phyloP scores from a whole-genome alignment of 2,888 invertebrate genomes.

The Diabrotica balteata region DNA sequence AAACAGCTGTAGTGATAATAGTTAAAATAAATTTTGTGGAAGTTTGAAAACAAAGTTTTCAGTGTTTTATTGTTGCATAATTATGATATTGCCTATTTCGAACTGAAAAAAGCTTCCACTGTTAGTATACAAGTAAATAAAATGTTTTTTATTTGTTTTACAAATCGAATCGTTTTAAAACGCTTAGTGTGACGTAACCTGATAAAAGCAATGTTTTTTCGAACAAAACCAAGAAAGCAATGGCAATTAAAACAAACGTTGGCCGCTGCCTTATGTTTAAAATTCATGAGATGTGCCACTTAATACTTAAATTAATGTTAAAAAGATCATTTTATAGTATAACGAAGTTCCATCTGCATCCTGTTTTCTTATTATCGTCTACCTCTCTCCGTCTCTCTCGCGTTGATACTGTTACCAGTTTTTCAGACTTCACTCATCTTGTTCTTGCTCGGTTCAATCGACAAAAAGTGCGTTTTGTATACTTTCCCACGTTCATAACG shows the following conservation, averaged over 20 bases:
- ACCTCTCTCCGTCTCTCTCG: neutral
- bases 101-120: too few species aligned
- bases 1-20: too few species aligned
- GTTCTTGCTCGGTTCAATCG: slow-evolving; percentile 11
- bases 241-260: neutral
- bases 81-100: too few species aligned
- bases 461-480: slow-evolving; percentile 18
- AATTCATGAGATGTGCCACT: slow-evolving; percentile 23
- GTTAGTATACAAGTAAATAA: too few species aligned
- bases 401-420: slow-evolving; percentile 12
- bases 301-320: slow-evolving; percentile 27
- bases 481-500: slow-evolving; percentile 25
- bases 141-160: too few species aligned
- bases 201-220: too few species aligned
- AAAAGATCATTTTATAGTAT: slow-evolving; percentile 25
- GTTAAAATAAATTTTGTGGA: too few species aligned
- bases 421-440: slow-evolving; percentile 8
- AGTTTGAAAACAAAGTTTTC: too few species aligned
- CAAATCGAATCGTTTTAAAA: too few species aligned
- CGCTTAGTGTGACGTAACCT: too few species aligned
- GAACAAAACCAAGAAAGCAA: too few species aligned
- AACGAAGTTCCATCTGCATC: slow-evolving; percentile 28
- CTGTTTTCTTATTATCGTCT: slow-evolving; percentile 21
- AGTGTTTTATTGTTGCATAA: too few species aligned
- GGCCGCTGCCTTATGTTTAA: slow-evolving; percentile 3